These are phyloP conservation scores for Gracilinanus agilis DNA, from an alignment of 2,113 vertebrate species.

Conservation along the genomic window DNA sequence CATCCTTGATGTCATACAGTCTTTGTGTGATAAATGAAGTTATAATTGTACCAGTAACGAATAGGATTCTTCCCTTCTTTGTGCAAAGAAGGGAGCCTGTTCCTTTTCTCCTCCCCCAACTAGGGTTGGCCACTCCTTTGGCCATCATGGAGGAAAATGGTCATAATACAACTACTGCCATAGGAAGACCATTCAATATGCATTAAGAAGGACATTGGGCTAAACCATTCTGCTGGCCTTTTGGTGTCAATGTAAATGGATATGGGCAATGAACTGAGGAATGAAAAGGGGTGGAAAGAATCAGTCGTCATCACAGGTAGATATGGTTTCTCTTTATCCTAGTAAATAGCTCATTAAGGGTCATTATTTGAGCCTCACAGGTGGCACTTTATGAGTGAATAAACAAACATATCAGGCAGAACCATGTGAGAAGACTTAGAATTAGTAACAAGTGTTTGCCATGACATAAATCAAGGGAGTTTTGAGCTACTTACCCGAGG, in stretches of 20 bases:
- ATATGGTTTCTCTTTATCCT: neutral
- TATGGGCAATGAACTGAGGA: neutral
- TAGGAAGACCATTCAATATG: neutral
- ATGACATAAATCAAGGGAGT: neutral
- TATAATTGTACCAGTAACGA: neutral
- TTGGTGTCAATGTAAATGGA: neutral
- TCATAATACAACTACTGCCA: neutral
- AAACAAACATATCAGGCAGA: neutral
- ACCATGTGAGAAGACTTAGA: neutral
- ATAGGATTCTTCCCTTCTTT: neutral
- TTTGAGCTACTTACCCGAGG: constrained; percentile 84
- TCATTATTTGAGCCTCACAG: neutral
- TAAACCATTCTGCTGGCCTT: neutral
- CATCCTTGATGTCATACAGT: neutral
- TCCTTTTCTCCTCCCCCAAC: neutral
- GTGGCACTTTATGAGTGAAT: neutral
- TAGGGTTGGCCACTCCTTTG: neutral
- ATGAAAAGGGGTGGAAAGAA: neutral
- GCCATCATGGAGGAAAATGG: neutral
- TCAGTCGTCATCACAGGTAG: neutral
- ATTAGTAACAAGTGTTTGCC: neutral
- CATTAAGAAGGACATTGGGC: neutral
- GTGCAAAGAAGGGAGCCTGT: neutral
- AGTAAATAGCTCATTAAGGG: neutral
- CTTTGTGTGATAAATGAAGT: neutral